phyloP scores from a whole-genome alignment of 1,140 invertebrate genomes.

The Saccostrea cuccullata region DNA sequence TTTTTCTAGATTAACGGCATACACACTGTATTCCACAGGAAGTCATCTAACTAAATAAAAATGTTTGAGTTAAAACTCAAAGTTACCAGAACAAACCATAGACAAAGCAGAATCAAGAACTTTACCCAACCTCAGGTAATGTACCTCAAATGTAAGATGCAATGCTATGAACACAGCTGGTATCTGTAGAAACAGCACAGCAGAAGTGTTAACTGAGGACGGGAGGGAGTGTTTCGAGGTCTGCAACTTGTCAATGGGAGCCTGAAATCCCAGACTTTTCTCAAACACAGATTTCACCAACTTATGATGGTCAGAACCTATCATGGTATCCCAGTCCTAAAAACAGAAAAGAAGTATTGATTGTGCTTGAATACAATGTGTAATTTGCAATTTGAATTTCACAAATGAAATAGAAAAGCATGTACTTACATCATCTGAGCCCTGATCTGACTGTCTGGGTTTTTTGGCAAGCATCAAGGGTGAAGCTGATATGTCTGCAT shows the following conservation, averaged over 20 bases:
- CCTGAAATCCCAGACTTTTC: slow-evolving; percentile 71
- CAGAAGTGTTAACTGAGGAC: slow-evolving; percentile 83
- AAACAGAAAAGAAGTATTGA: slow-evolving; percentile 42
- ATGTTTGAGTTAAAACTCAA: no score
- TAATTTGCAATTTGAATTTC: not conserved
- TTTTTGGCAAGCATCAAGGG: slow-evolving; percentile 80
- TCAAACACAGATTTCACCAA: slow-evolving; percentile 56
- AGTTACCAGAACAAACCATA: no score
- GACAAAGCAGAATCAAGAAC: no score
- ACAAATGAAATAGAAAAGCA: not conserved
- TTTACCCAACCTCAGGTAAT: no score
- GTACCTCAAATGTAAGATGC: slow-evolving; percentile 93
- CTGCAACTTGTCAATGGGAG: slow-evolving; percentile 66
- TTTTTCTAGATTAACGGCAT: no score
- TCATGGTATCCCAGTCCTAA: slow-evolving; percentile 88
- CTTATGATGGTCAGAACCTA: slow-evolving; percentile 82
- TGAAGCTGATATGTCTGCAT: slow-evolving; percentile 77
- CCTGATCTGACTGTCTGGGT: slow-evolving; percentile 82
- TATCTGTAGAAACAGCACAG: slow-evolving; percentile 87
- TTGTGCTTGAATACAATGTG: no score
- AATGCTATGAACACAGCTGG: slow-evolving; percentile 88
- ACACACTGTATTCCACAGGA: no score
- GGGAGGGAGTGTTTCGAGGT: slow-evolving; percentile 71
- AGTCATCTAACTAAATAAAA: no score
- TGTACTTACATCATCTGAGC: slow-evolving; percentile 75